Percentiles rank a stretch among this genome's conserved stretches.
Evolutionary conservation across 2,888 invertebrate species (phyloP).

Genomic region (Drosophila borealis): DNA sequence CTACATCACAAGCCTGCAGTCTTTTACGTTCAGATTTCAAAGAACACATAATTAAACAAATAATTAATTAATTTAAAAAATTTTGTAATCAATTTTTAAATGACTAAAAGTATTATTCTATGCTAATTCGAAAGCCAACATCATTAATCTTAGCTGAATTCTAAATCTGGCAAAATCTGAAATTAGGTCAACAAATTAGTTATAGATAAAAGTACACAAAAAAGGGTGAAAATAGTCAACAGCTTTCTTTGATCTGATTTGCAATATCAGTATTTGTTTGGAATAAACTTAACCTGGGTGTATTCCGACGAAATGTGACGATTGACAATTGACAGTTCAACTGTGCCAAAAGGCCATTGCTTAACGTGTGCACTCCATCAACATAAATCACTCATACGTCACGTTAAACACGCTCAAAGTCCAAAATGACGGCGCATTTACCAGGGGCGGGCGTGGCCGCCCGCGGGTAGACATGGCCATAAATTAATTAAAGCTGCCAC

Average conservation of each 20-base stretch:
- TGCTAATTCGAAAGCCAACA: neutral
- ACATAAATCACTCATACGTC: constrained; percentile 78
- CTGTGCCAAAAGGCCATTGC: constrained; percentile 45
- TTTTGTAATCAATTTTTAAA: too few species aligned
- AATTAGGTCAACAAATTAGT: neutral
- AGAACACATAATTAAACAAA: too few species aligned
- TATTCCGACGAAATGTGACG: constrained; percentile 28
- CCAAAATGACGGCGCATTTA: constrained; percentile 66
- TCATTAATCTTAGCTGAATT: too few species aligned
- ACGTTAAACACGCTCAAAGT: constrained; percentile 75
- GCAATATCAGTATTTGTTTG: neutral
- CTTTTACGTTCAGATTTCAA: too few species aligned
- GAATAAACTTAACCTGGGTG: neutral
- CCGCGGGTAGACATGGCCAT: constrained; percentile 63
- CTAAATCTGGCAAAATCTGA: neutral
- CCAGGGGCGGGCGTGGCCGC: constrained; percentile 12
- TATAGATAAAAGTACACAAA: neutral
- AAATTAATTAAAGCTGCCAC: constrained; percentile 69
- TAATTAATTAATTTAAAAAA: too few species aligned
- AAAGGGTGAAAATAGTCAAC: neutral
- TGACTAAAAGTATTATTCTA: too few species aligned
- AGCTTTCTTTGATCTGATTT: neutral
- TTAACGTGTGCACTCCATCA: constrained; percentile 65
- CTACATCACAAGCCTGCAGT: too few species aligned
- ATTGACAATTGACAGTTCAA: constrained; percentile 63